phyloP scores from a whole-genome alignment of 1,140 invertebrate species.

The Trypoxylus dichotomus region DNA sequence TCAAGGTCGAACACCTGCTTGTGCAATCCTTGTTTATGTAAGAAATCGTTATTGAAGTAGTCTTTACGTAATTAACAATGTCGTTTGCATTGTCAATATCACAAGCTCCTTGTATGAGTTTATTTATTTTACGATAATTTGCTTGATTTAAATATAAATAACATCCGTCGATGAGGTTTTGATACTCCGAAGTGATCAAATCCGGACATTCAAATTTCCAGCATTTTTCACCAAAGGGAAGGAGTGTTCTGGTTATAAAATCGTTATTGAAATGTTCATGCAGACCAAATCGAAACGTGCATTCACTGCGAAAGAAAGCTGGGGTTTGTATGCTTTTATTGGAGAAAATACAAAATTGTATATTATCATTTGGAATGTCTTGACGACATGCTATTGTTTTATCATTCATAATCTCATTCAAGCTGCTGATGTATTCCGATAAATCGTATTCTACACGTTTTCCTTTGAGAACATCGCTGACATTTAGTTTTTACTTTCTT shows the following conservation, averaged over 20 bases:
- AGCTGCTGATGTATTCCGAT: background rate
- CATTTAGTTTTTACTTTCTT: background rate
- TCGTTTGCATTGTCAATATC: background rate
- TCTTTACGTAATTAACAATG: background rate
- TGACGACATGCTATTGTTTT: background rate
- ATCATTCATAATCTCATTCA: background rate
- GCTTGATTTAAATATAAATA: background rate
- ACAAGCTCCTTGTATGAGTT: background rate
- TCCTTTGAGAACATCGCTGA: background rate
- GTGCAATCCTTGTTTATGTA: background rate
- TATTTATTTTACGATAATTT: background rate
- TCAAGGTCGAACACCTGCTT: background rate
- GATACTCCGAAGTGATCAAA: background rate
- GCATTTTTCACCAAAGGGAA: background rate
- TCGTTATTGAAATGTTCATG: background rate
- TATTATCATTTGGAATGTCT: background rate
- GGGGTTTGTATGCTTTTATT: background rate
- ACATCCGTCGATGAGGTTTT: background rate
- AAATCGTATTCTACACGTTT: background rate
- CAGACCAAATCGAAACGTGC: background rate
- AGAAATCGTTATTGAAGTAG: background rate
- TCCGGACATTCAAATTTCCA: background rate
- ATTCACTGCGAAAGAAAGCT: background rate
- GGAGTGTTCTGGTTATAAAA: background rate
- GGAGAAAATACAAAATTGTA: background rate